Conservation (phyloP, 2,888 invertebrate genomes). For the Thumatha senex region DNA sequence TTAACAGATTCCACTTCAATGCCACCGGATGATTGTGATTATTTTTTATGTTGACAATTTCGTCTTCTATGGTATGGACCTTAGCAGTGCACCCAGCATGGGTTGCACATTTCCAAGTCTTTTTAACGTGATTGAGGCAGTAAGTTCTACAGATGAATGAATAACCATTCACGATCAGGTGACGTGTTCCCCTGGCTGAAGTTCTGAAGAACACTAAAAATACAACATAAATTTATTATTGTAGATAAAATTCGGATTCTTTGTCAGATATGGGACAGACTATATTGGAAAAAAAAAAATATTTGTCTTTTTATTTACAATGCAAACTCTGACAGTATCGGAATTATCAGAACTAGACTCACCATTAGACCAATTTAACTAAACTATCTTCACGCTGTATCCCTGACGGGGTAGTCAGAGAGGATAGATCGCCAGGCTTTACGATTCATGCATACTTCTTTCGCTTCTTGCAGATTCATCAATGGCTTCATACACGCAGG, state of each 20-base stretch:
- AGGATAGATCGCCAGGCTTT: no score
- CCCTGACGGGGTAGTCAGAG: no score
- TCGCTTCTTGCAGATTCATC: no score
- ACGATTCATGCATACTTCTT: no score
- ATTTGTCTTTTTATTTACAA: no score
- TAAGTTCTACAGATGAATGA: conserved; percentile 64
- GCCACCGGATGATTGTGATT: conserved; percentile 50
- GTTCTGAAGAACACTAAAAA: conserved; percentile 64
- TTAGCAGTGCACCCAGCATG: conserved; percentile 62
- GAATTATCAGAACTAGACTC: no score
- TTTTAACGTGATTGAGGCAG: conserved; percentile 57
- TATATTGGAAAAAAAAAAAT: no score
- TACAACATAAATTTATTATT: conserved; percentile 6
- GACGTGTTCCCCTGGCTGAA: conserved; percentile 57
- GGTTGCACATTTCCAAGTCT: conserved; percentile 61
- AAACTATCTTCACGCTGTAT: no score
- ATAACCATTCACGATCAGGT: conserved; percentile 59
- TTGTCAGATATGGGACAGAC: background rate
- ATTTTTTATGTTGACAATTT: conserved; percentile 54
- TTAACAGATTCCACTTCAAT: conserved; percentile 26
- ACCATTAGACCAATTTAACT: no score
- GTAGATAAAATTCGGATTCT: background rate
- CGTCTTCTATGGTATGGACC: conserved; percentile 58
- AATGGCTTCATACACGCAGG: no score
- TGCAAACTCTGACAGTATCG: no score